Evolutionary conservation across 2,888 invertebrate species (phyloP), one percentile per base, ranked within the genome.

Genomic region (Shargacucullia verbasci): DNA sequence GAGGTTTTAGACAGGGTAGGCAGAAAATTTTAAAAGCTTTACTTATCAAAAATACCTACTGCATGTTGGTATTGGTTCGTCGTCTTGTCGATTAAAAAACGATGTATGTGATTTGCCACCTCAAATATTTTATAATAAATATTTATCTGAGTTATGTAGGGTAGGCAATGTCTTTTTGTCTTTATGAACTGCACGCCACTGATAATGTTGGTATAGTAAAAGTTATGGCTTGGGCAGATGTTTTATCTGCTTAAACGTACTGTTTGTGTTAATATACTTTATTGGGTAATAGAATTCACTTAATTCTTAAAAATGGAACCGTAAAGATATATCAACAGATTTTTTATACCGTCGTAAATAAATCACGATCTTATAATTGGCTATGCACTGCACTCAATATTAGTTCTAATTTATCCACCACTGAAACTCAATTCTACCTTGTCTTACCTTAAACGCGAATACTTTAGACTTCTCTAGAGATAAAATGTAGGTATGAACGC

Each of bases 401-500:
- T 44, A 13, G 27, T 11, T 54, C n/a, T 57, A 61, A 69, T 44
- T 41, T 50, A 53, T 59, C 49, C 39, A 7, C 10, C 7, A 15
- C 7, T 8, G 37, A 39, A 45, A 37, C 34, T 29, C 11, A 44
- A 52, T 44, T 10, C 8, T n/a, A 48, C 27, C 25, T 14, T 37
- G 41, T 15, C 37, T 41, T 27, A 27, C 59, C 45, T 11, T 15
- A 47, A 52, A 44, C 14, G 27, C 27, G 38, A 48, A 54, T 38
- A 13, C 9, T 11, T 34, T 13, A 48, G 33, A 46, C 11, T 31
- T 27, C 25, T 54, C 48, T 27, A 45, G 41, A 56, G 44, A 58
- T 39, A 73, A 58, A 59, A 55, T 56, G 64, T 54, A 64, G 60
- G 60, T 39, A 59, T 69, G 49, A 57, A 56, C 44, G 72, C 62